Percentiles rank a stretch among this genome's conserved stretches.
These are phyloP conservation scores for Montifringilla adamsi DNA, from an alignment of 2,113 vertebrate genomes.

Conservation along the genomic window DNA sequence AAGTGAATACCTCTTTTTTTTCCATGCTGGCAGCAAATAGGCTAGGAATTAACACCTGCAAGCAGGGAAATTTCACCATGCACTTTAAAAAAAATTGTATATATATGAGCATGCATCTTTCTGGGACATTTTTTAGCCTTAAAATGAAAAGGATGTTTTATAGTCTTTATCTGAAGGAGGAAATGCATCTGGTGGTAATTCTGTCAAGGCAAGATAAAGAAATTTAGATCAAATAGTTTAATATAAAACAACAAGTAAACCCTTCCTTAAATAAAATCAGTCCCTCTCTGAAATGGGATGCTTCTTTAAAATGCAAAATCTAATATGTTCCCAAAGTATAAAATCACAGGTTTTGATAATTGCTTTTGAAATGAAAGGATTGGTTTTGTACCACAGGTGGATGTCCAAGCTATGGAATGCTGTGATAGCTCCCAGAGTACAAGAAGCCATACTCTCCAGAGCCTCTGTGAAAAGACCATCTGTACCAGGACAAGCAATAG, in stretches of 20 bases:
- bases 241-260: background rate
- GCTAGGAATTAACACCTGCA: background rate
- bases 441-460: constrained; percentile 88
- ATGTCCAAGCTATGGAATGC: constrained; percentile 92
- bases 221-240: background rate
- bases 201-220: background rate
- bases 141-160: background rate
- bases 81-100: background rate
- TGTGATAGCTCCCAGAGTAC: constrained; percentile 88
- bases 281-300: background rate
- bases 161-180: background rate
- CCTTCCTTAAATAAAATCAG: background rate
- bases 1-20: constrained; percentile 15
- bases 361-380: background rate
- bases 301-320: background rate
- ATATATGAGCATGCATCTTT: background rate
- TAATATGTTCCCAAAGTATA: background rate
- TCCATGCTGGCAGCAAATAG: background rate
- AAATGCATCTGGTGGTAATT: background rate
- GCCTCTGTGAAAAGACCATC: constrained; percentile 80
- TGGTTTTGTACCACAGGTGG: constrained; percentile 78
- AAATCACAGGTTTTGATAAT: background rate
- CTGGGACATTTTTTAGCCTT: background rate
- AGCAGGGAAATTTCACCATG: background rate
- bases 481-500: constrained; percentile 64